phyloP scores from a whole-genome alignment of 2,113 vertebrate genomes.

The Podarcis cretensis region DNA sequence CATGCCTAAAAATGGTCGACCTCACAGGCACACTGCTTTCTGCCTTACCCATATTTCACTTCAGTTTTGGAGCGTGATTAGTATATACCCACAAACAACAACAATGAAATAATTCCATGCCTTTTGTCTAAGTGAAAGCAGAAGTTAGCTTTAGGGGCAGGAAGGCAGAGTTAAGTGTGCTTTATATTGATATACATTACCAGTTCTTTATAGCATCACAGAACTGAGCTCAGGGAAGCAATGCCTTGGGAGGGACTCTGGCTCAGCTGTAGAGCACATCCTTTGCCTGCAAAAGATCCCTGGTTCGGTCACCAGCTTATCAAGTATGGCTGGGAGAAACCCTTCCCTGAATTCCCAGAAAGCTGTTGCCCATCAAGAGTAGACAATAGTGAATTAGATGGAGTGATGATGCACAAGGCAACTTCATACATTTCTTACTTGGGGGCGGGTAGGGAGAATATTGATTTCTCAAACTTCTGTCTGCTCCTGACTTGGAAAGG shows the following conservation, averaged over 20 bases:
- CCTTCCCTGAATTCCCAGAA: too few species aligned
- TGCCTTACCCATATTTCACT: background rate
- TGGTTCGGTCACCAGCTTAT: too few species aligned
- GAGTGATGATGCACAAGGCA: too few species aligned
- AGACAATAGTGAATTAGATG: too few species aligned
- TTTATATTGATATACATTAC: background rate
- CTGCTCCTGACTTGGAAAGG: background rate
- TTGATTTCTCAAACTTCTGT: background rate
- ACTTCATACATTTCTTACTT: too few species aligned
- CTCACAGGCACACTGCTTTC: background rate
- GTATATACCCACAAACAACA: background rate
- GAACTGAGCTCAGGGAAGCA: background rate
- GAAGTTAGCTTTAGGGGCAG: background rate
- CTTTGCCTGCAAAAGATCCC: too few species aligned
- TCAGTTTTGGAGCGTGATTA: background rate
- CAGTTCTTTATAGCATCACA: background rate
- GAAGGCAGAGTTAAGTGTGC: background rate
- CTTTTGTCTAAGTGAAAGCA: background rate
- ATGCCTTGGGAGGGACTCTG: too few species aligned
- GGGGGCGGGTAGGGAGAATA: background rate
- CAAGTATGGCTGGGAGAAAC: too few species aligned
- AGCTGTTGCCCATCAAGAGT: too few species aligned
- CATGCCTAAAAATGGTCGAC: too few species aligned
- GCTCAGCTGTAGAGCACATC: too few species aligned
- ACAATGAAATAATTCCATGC: background rate